Evolutionary conservation across 35 echinoderm and acorn worm species (phyloP).

Genomic region (Ophioderma brevispina): DNA sequence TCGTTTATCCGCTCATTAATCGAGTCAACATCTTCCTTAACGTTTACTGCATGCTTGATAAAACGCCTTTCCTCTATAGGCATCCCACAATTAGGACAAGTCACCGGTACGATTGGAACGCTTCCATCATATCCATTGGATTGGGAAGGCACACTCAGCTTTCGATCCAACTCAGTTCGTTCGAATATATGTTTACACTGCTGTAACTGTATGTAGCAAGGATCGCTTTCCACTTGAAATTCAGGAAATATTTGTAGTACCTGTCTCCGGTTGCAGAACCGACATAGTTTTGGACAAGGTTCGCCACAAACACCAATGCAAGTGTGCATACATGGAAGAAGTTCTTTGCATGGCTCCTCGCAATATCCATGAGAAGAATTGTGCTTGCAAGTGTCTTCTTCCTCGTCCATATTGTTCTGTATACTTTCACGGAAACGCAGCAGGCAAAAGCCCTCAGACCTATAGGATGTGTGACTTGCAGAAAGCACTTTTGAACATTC

Average conservation of each 20-base stretch:
- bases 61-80: not conserved
- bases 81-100: not conserved
- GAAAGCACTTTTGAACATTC: not conserved
- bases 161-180: not conserved
- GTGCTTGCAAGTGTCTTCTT: not conserved
- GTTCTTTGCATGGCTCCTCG: not conserved
- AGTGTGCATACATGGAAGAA: not conserved
- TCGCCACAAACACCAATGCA: not conserved
- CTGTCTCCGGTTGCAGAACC: not conserved
- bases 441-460: not conserved
- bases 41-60: not conserved
- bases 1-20: not conserved
- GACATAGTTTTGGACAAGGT: not conserved
- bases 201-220: not conserved
- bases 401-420: not conserved
- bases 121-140: not conserved
- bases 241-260: not conserved
- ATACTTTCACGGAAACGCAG: not conserved
- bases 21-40: not conserved
- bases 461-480: not conserved
- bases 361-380: not conserved
- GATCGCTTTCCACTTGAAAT: not conserved
- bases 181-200: not conserved
- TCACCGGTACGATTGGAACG: not conserved
- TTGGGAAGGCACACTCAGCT: not conserved